Percentiles rank a stretch among this genome's conserved stretches.
phyloP scores from a whole-genome alignment of 2,113 vertebrate genomes.

The Uria lomvia region DNA sequence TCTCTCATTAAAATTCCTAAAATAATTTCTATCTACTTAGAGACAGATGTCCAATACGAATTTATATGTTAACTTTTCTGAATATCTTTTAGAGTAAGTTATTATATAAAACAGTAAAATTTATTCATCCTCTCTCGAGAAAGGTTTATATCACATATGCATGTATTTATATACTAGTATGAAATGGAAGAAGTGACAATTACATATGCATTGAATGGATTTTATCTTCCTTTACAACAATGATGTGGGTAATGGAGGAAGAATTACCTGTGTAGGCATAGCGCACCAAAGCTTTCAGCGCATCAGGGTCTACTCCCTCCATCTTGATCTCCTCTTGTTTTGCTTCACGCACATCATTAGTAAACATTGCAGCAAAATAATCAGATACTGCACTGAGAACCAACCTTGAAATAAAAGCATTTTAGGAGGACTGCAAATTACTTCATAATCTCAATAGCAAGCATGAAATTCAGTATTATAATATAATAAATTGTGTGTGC shows the following conservation, averaged over 20 bases:
- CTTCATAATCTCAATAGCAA: neutral
- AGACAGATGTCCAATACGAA: neutral
- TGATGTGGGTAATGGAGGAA: neutral
- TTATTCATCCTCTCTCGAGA: neutral
- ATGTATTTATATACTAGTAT: neutral
- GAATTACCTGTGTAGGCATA: conserved; percentile 93
- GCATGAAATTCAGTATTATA: neutral
- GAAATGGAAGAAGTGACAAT: neutral
- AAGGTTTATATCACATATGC: neutral
- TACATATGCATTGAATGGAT: neutral
- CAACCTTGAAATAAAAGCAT: conserved; percentile 75
- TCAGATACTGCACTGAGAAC: conserved; percentile 94
- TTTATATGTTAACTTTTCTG: neutral
- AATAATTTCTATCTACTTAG: neutral
- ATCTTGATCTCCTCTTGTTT: conserved; percentile 97
- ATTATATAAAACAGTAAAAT: neutral
- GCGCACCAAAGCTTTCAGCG: conserved; percentile 88
- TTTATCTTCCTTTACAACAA: neutral
- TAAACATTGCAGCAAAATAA: conserved; percentile 99
- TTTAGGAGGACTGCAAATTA: neutral
- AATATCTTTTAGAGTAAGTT: neutral
- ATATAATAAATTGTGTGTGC: neutral
- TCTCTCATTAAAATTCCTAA: neutral
- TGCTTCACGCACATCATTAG: conserved; percentile 90
- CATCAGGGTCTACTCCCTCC: conserved; percentile 93